phyloP scores from a whole-genome alignment of 2,888 invertebrate species.

The Cosmopolites sordidus region DNA sequence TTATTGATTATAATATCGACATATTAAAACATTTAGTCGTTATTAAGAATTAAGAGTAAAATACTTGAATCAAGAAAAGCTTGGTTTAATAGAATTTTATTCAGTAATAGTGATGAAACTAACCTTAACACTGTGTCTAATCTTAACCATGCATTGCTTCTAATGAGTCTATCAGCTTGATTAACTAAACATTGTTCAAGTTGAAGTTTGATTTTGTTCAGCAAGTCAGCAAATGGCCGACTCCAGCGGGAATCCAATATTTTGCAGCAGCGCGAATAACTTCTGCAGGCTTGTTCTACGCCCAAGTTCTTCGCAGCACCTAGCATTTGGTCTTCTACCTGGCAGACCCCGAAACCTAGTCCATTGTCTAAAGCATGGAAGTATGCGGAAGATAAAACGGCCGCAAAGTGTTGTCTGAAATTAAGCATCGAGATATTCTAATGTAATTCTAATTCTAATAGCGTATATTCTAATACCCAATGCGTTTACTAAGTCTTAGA shows the following conservation, averaged over 20 bases:
- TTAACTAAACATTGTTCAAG: constrained; percentile 68
- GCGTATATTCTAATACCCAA: too few relatives aligned
- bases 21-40: too few relatives aligned
- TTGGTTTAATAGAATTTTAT: too few relatives aligned
- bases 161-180: constrained; percentile 62
- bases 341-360: constrained; percentile 67
- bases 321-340: constrained; percentile 74
- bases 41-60: too few relatives aligned
- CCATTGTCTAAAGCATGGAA: constrained; percentile 49
- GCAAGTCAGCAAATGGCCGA: constrained; percentile 47
- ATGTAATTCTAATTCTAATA: too few relatives aligned
- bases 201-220: constrained; percentile 60
- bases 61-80: too few relatives aligned
- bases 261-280: constrained; percentile 57
- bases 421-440: not conserved
- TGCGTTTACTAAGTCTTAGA: too few relatives aligned
- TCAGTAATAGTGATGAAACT: constrained; percentile 2
- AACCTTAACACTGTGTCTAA: constrained; percentile 51
- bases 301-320: constrained; percentile 74
- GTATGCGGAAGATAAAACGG: constrained; percentile 56
- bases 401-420: constrained; percentile 64
- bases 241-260: constrained; percentile 41
- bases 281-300: constrained; percentile 77
- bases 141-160: constrained; percentile 61
- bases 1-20: too few relatives aligned